Evolutionary conservation across 1,140 invertebrate genomes (phyloP).

Genomic region (Bombyx mori): ASM3026992v2 NC_085109.1:9498001-9498500

Average conservation of each 20-base stretch:
- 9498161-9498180: too few relatives aligned
- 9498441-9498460: slow-evolving; percentile 55
- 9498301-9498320: slow-evolving; percentile 55
- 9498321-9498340: slow-evolving; percentile 45
- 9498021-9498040: too few relatives aligned
- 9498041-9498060: too few relatives aligned
- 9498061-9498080: too few relatives aligned
- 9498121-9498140: too few relatives aligned
- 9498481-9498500: slow-evolving; percentile 51
- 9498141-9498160: too few relatives aligned
- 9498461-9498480: slow-evolving; percentile 54
- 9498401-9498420: slow-evolving; percentile 62
- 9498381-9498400: slow-evolving; percentile 63
- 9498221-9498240: slow-evolving; percentile 3
- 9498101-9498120: too few relatives aligned
- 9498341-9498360: slow-evolving; percentile 56
- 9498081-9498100: too few relatives aligned
- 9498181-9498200: too few relatives aligned
- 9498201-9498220: neutral
- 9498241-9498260: slow-evolving; percentile 28
- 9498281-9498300: slow-evolving; percentile 37
- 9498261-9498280: slow-evolving; percentile 35
- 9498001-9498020: too few relatives aligned
- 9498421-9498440: slow-evolving; percentile 65
- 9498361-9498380: slow-evolving; percentile 63